phyloP scores from a whole-genome alignment of 2,113 vertebrate genomes.

The Crotalus viridis region DNA sequence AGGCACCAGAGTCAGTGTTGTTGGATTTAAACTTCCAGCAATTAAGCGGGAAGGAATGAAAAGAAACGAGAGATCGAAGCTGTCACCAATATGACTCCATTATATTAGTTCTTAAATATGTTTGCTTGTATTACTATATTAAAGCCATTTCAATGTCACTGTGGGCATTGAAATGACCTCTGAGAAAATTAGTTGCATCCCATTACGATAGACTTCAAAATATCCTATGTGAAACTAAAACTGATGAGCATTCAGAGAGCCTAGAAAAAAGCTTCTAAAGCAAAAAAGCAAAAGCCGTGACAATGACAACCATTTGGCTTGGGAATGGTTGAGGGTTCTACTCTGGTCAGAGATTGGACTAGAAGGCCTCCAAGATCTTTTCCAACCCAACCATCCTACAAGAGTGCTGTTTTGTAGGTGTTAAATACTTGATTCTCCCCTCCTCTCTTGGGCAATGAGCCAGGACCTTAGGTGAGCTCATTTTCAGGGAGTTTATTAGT shows the following conservation, averaged over 20 bases:
- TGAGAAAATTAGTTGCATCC: neutral
- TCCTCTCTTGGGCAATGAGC: neutral
- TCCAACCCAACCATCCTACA: neutral
- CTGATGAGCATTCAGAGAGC: neutral
- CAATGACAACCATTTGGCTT: neutral
- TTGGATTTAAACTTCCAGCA: neutral
- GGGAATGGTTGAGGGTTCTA: neutral
- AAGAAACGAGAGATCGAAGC: neutral
- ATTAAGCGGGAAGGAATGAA: neutral
- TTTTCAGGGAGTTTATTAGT: neutral
- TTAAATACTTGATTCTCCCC: neutral
- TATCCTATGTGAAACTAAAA: neutral
- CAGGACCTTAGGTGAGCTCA: neutral
- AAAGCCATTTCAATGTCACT: neutral
- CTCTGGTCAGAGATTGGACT: neutral
- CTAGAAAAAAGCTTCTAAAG: neutral
- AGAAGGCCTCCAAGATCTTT: neutral
- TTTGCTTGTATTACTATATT: neutral
- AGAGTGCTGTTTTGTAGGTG: neutral
- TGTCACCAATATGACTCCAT: neutral
- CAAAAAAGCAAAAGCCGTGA: neutral
- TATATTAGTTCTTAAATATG: neutral
- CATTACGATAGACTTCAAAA: neutral
- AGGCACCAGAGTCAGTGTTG: neutral
- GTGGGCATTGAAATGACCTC: neutral